These are phyloP conservation scores for Nematolebias whitei DNA, from an alignment of 2,113 vertebrate species.

Conservation along the genomic window DNA sequence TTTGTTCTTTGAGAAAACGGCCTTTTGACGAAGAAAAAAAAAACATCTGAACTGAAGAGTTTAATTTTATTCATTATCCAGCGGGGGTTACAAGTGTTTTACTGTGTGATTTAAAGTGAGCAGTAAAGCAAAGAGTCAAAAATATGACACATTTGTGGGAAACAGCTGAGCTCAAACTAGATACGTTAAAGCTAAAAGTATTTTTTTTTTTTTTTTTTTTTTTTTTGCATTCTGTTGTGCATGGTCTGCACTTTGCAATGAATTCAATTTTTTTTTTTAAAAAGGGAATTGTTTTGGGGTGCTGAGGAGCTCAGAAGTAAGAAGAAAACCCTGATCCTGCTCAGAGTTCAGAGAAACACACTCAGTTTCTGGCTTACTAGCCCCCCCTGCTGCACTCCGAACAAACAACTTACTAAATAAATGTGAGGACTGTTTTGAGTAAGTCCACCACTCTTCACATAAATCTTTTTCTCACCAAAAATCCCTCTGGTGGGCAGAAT, in stretches of 20 bases:
- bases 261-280: too few relatives aligned
- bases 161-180: conserved; percentile 5
- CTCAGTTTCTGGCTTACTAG: conserved; percentile 70
- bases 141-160: conserved; percentile 31
- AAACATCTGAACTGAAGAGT: conserved; percentile 38
- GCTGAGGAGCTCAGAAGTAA: conserved; percentile 52
- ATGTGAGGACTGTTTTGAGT: conserved; percentile 1
- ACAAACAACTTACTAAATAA: background rate
- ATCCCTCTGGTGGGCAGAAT: conserved; percentile 24
- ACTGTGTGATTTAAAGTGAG: conserved; percentile 41
- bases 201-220: conserved; percentile 9
- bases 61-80: conserved; percentile 19
- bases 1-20: conserved; percentile 28
- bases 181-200: conserved; percentile 28
- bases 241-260: conserved; percentile 11
- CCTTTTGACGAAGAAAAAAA: conserved; percentile 24
- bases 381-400: conserved; percentile 72
- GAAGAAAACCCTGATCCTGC: conserved; percentile 35
- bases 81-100: conserved; percentile 24
- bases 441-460: conserved; percentile 22
- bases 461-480: conserved; percentile 33
- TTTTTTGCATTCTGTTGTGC: conserved; percentile 19
- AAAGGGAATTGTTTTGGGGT: conserved; percentile 36
- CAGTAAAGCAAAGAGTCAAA: conserved; percentile 37
- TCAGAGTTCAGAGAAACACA: conserved; percentile 23